Evolutionary conservation across 2,888 invertebrate genomes (phyloP), one percentile per base, ranked within the genome.

Genomic region (Alentia gelatinosa): DNA sequence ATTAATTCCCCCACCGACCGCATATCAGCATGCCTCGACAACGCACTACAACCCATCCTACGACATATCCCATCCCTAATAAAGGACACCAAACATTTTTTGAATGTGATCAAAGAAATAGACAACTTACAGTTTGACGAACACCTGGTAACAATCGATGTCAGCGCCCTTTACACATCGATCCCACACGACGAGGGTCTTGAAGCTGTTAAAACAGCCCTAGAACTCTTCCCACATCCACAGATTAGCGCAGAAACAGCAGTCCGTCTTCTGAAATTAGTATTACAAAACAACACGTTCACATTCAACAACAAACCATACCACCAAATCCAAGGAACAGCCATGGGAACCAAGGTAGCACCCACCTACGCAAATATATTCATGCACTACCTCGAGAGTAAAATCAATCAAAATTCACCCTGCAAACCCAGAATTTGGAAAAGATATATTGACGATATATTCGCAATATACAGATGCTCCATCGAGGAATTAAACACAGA

Each of bases 391-490:
- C 40, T 86, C 7, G 86, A 86, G 30, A 86, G 4, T 3, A 23
- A 40, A 33, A 12, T 40, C 7, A 12, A 19, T 5, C 3, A 42
- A 42, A 19, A 40, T 86, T 9, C 9, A 7, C 4, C 9, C 7
- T 33, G 37, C 7, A 12, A 86, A 30, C 86, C 86, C 4, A 86
- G 40, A 3, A 39, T 12, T 26, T 86, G 86, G 86, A 26, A 26
- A 9, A 39, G 86, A 47, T 86, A 35, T 26, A 86, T 86, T 19
- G 86, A 86, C 39, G 86, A 86, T 30, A 86, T 86, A 26, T 86
- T 86, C 30, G 9, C 19, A 12, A 86, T 86, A 9, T 86, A 47
- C 19, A 37, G 42, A 3, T 86, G 47, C 86, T 40, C 42, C 4
- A 42, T 40, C 15, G 40, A 40, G 4, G 42, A 86, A 42, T 30